Evolutionary conservation across 2,888 invertebrate species (phyloP).

Genomic region (Lasioglossum zephyrum): DNA sequence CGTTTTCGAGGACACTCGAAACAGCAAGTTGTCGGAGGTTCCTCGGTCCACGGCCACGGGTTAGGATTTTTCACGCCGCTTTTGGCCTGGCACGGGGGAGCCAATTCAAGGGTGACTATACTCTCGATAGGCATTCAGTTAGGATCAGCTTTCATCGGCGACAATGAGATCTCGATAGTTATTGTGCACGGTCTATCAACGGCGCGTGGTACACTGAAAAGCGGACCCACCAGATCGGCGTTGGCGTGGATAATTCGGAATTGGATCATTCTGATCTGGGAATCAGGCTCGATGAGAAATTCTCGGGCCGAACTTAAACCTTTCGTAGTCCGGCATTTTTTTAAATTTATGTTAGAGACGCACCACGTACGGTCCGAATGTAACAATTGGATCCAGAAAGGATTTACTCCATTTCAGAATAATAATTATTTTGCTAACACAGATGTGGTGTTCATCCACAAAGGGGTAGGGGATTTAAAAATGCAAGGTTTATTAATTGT

Average conservation of each 20-base stretch:
- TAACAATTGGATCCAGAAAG: background rate
- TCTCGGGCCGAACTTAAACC: background rate
- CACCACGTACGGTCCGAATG: background rate
- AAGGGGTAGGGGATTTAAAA: background rate
- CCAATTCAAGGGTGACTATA: conserved; percentile 56
- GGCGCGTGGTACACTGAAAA: conserved; percentile 65
- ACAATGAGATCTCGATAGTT: conserved; percentile 74
- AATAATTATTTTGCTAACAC: background rate
- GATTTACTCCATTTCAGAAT: background rate
- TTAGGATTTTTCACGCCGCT: conserved; percentile 61
- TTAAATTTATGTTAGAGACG: background rate
- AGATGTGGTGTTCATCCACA: too few relatives aligned
- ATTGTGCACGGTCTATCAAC: conserved; percentile 75
- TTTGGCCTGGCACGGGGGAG: conserved; percentile 13
- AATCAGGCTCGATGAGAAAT: conserved; percentile 44
- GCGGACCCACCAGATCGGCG: conserved; percentile 58
- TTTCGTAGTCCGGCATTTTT: background rate
- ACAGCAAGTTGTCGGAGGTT: background rate
- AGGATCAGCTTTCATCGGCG: conserved; percentile 69
- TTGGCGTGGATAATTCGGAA: conserved; percentile 76
- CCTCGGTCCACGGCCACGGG: conserved; percentile 20
- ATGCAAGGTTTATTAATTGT: background rate
- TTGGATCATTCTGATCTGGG: conserved; percentile 76
- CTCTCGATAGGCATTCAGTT: conserved; percentile 69
- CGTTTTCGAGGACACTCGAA: conserved; percentile 34